Evolutionary conservation across 1,140 invertebrate species (phyloP).

Genomic region (Teleopsis dalmanni): DNA sequence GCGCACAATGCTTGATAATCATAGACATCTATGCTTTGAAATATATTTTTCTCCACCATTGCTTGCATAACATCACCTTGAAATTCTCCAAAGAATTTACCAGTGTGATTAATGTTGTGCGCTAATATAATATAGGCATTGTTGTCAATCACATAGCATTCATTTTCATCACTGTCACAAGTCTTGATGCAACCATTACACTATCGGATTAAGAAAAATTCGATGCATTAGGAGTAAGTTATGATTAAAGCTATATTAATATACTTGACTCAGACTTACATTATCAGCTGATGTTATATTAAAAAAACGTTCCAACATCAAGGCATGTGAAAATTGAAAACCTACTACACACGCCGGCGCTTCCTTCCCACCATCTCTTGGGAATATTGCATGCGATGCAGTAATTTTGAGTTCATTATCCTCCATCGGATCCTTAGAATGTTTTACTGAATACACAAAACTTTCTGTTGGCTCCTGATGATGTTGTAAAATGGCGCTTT

Average conservation of each 20-base stretch:
- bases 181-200: slow-evolving; percentile 48
- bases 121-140: slow-evolving; percentile 83
- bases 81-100: slow-evolving; percentile 77
- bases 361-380: slow-evolving; percentile 63
- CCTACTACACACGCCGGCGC: slow-evolving; percentile 84
- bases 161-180: slow-evolving; percentile 53
- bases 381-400: slow-evolving; percentile 77
- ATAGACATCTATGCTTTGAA: slow-evolving; percentile 66
- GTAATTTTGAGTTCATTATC: slow-evolving; percentile 60
- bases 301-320: slow-evolving; percentile 59
- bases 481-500: slow-evolving; percentile 80
- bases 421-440: slow-evolving; percentile 52
- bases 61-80: slow-evolving; percentile 72
- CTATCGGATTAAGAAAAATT: slow-evolving; percentile 22
- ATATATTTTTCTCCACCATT: slow-evolving; percentile 67
- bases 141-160: slow-evolving; percentile 82
- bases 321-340: slow-evolving; percentile 66
- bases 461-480: slow-evolving; percentile 60
- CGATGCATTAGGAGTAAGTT: not conserved
- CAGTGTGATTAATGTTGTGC: slow-evolving; percentile 59
- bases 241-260: not conserved
- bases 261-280: slow-evolving; percentile 20
- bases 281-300: slow-evolving; percentile 54
- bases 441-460: slow-evolving; percentile 72
- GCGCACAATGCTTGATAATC: slow-evolving; percentile 79